phyloP scores from a whole-genome alignment of 2,797 vertebrate species.

The Hydrophis major region DNA sequence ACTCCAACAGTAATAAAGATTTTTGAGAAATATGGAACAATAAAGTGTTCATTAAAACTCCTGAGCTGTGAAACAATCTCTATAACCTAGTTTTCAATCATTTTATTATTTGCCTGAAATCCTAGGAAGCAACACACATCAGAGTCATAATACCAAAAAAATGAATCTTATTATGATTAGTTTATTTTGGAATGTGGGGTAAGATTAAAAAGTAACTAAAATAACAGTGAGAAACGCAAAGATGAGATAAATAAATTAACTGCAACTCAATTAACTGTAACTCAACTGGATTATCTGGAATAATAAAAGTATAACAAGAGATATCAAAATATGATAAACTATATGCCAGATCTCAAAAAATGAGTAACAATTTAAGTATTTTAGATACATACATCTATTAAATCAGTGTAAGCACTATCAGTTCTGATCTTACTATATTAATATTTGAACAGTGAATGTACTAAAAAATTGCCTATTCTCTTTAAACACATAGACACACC shows the following conservation, averaged over 20 bases:
- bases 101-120: accelerated
- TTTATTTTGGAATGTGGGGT: background rate
- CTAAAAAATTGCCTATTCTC: background rate
- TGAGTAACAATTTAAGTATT: background rate
- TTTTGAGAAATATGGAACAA: accelerated
- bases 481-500: background rate
- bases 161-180: background rate
- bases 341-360: background rate
- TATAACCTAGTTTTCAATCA: background rate
- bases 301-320: background rate
- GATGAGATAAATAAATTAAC: background rate
- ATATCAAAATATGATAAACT: background rate
- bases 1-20: background rate
- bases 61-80: background rate
- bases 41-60: background rate
- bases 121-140: background rate
- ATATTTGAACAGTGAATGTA: background rate
- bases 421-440: background rate
- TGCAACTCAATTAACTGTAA: background rate
- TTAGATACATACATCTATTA: background rate
- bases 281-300: background rate
- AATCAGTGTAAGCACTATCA: background rate
- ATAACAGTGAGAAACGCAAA: background rate
- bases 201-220: background rate
- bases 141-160: background rate